Base-by-base conservation (phyloP, 1,140 invertebrate species). In the Bathynomus jamesi region DNA sequence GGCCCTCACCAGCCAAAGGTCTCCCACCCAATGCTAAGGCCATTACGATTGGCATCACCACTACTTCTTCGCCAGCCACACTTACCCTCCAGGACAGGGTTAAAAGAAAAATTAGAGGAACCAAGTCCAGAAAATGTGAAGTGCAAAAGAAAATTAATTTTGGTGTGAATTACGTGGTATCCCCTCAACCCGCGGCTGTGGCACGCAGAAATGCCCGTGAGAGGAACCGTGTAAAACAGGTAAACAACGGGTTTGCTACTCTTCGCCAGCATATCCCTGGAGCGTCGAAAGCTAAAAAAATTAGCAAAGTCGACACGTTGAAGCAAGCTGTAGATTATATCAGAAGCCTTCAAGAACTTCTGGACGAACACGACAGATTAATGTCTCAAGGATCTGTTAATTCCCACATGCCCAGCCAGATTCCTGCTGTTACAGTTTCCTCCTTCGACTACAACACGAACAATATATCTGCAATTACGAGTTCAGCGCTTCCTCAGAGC, bases 251-350 rank as follows among this genome's bases (percentile, higher is more conserved):
- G 4, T 95, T 94, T 80, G 91, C 91, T 0, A 89, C 89, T 8
- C 81, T 95, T 0, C 85, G 92, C n/a, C 88, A 92, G 72, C 92
- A 94, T 79, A 93, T 95, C 74, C 93, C 94, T 0, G 78, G 79
- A 27, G 80, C 79, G 60, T 75, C 77, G 31, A 85, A 85, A 61
- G 70, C 78, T 67, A 96, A 96, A 81, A 94, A 96, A 80, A 84
- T 96, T 24, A 94, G 92, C 77, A 97, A 97, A 85, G 94, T 96
- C 17, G 94, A 98, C 81, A 98, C 94, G 0, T 81, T 98, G 60
- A 86, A 92, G 74, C 93, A 94, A 85, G 95, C 94, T 2, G 93
- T 96, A 0, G 92, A 95, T 78, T 97, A 98, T 80, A 98, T 98
- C 75, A 83, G 90, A 77, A 89, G 91, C 67, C 83, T 98, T 25